Evolutionary conservation across 2,113 vertebrate genomes (phyloP).

Genomic region (Misgurnus mizolepis): DNA sequence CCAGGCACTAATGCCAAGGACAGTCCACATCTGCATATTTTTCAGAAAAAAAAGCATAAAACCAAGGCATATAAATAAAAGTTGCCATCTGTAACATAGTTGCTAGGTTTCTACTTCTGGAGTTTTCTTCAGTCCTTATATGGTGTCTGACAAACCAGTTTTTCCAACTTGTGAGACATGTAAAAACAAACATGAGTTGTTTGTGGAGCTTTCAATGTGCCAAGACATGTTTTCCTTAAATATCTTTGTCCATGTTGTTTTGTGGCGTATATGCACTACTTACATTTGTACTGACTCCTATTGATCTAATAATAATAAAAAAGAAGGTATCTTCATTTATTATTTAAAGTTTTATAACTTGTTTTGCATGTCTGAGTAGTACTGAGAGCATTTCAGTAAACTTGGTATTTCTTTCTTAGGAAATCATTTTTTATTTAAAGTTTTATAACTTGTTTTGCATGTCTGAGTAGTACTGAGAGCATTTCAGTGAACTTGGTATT

Average conservation of each 20-base stretch:
- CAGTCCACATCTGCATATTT: not conserved
- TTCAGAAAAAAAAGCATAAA: no score
- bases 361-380: not conserved
- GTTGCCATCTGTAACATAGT: not conserved
- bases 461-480: not conserved
- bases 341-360: not conserved
- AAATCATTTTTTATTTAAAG: not conserved
- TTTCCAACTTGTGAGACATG: not conserved
- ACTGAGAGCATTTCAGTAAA: not conserved
- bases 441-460: not conserved
- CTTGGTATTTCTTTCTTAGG: no score
- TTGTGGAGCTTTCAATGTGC: not conserved
- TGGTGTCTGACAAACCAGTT: not conserved
- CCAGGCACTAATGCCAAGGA: not conserved
- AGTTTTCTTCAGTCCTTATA: not conserved
- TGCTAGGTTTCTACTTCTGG: not conserved
- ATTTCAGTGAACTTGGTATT: not conserved
- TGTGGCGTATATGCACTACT: no score
- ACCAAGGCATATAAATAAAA: not conserved
- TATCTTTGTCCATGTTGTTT: not conserved
- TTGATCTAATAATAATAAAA: not conserved
- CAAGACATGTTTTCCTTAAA: not conserved
- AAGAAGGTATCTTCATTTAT: not conserved
- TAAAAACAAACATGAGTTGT: not conserved
- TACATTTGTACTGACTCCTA: not conserved